Evolutionary conservation across 92 coral and sea anemone species (phyloP), one percentile per base, ranked within the genome.

Genomic region (Paramuricea clavata): DNA sequence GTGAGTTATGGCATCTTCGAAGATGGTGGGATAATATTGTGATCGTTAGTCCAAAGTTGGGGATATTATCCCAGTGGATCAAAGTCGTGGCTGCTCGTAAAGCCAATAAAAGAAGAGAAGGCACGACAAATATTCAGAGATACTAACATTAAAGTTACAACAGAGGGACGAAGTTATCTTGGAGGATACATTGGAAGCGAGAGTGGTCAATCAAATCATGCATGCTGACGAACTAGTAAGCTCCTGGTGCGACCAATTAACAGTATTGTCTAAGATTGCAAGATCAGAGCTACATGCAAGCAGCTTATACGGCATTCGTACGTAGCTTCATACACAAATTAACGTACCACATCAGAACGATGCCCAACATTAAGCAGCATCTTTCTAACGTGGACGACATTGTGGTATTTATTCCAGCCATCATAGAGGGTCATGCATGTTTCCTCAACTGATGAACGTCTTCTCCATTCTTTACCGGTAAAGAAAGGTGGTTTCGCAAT

Each of bases 401-500:
- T 17, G 72, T 84, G 28, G 81, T 15, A 22, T 86, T 86, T 64
- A 78, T 86, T 31, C 89, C 89, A 30, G 78, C 85, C 42, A 81
- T 81, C 19, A 82, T 83, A 11, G 87, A 86, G 23, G 83, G 90
- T 22, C 90, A 85, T 61, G 31, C 92, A 90, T 69, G 39, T 90
- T 41, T 90, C 90, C 78, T 16, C 90, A 11, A 34, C 43, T 12
- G 90, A 90, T 39, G 83, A 90, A 49, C 88, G 92, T 49, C 85
- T 88, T 33, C 74, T 88, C 36, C 70, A 75, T 57, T 88, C 88
- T 44, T 88, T 88, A 50, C 92, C 75, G 33, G 92, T 89, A 68
- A 89, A 85, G 87, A 78, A 90, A 76, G 88, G 88, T 2, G 93
- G 90, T 49, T 76, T 85, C 65, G 87, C 83, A 34, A 85, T 89